Evolutionary conservation across 2,888 invertebrate species (phyloP).

Genomic region (Eupithecia dodoneata): DNA sequence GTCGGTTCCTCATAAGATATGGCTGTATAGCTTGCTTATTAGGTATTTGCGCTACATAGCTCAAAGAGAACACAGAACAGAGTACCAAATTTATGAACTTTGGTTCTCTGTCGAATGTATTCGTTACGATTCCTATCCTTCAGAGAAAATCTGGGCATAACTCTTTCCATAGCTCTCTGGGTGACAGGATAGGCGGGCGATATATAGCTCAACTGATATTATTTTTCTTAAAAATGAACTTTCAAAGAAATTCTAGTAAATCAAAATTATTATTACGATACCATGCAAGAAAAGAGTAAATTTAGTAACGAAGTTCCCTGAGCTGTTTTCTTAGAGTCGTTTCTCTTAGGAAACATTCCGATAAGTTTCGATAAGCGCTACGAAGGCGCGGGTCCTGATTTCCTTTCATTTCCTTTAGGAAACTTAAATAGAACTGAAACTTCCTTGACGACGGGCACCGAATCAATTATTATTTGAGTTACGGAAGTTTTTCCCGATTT

Average conservation of each 20-base stretch:
- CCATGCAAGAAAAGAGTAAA: not conserved
- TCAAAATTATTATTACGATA: not conserved
- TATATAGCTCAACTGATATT: not conserved
- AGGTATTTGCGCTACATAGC: no score
- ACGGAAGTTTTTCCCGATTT: conserved; percentile 73
- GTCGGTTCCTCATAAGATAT: no score
- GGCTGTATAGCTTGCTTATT: no score
- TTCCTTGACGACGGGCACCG: conserved; percentile 78
- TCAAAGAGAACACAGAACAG: no score
- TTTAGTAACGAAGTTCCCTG: not conserved
- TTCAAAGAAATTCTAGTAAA: not conserved
- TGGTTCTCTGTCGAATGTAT: no score
- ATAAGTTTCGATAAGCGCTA: conserved; percentile 80
- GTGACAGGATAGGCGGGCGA: no score
- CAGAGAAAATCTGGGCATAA: no score
- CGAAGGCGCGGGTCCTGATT: conserved; percentile 76
- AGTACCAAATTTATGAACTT: no score
- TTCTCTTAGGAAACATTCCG: conserved; percentile 70
- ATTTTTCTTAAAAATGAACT: not conserved
- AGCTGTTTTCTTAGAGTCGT: conserved; percentile 9
- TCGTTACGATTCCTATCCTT: no score
- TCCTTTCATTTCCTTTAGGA: conserved; percentile 84
- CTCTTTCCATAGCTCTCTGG: no score
- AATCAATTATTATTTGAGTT: conserved; percentile 84
- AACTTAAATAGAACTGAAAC: conserved; percentile 83